Base-by-base conservation (phyloP, 2,797 vertebrate genomes). In the Poecilia gillii region DNA sequence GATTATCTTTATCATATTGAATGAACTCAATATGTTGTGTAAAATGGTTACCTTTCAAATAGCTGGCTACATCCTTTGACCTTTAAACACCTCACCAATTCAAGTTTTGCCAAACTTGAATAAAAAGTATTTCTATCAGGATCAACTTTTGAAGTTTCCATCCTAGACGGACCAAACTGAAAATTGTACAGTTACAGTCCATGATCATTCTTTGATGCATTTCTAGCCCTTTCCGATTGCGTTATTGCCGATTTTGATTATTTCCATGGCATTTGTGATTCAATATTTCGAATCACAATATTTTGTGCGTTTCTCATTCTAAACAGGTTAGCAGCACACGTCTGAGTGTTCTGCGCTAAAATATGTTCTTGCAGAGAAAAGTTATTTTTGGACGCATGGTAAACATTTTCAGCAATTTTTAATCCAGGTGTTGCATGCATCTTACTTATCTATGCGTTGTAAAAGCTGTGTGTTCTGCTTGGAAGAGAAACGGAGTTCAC, bases 341-440 rank as follows among this genome's bases (percentile, higher is more conserved):
- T 59, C n/a, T 33, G 59, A 62, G 59, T 62, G 16, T 62, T 6
- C 12, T 62, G 14, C 0, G 6, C 31, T 18, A 8, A 62, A 18
- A 18, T 33, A 8, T 8, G 14, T 62, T 62, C 1, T 12, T 39
- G 6, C n/a, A 41, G 46, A 76, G 4, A 39, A 36, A 57, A 20
- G 9, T 1, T 46, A 75, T n/a, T 75, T 49, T 41, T 55, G 23
- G 45, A 47, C 43, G 4, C 9, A 53, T 20, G 9, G 16, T 28
- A 51, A 23, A 16, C 6, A 12, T 62, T 9, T 36, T 36, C 36
- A 51, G 31, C 31, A 1, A 33, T 20, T 72, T 31, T 47, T 3
- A 20, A 68, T 23, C 9, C 23, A 53, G 8, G 51, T 53, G 18
- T 41, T 66, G n/a, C 25, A 82, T 18, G 74, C 75, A 51, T 73